phyloP scores from a whole-genome alignment of 2,113 vertebrate species.

The Oxygymnocypris stewartii region DNA sequence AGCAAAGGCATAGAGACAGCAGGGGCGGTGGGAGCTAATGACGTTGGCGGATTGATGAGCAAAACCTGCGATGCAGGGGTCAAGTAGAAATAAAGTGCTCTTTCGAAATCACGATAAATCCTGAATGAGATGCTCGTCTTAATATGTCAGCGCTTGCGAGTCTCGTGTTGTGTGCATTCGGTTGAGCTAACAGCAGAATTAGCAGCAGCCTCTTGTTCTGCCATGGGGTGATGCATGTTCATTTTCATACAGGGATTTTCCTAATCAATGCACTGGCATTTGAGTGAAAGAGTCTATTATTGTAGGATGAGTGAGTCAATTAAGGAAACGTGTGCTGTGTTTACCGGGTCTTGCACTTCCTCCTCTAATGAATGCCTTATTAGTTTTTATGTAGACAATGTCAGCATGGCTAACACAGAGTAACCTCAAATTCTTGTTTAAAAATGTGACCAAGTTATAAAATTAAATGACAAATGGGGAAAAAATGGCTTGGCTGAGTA shows the following conservation, averaged over 20 bases:
- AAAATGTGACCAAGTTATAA: background rate
- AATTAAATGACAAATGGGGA: background rate
- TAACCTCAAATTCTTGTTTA: background rate
- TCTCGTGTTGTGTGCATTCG: slow-evolving; percentile 14
- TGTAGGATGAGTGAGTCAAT: slow-evolving; percentile 46
- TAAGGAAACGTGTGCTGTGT: slow-evolving; percentile 26
- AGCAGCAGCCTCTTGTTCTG: slow-evolving; percentile 57
- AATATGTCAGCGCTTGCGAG: slow-evolving; percentile 22
- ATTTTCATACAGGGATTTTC: slow-evolving; percentile 58
- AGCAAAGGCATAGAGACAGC: background rate
- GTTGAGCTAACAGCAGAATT: slow-evolving; percentile 44
- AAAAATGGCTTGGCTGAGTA: too few species aligned
- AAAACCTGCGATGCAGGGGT: slow-evolving; percentile 5
- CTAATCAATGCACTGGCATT: slow-evolving; percentile 51
- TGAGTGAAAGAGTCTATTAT: slow-evolving; percentile 43
- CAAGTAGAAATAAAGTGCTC: slow-evolving; percentile 36
- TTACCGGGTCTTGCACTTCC: background rate
- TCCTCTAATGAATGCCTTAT: background rate
- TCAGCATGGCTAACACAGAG: background rate
- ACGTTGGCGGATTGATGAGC: slow-evolving; percentile 25
- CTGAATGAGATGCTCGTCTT: slow-evolving; percentile 17
- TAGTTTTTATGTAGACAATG: background rate
- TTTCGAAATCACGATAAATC: background rate
- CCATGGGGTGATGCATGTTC: slow-evolving; percentile 50
- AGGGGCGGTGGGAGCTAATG: slow-evolving; percentile 20